Base-by-base conservation (phyloP, 2,888 invertebrate genomes). In the Pteria penguin region DNA sequence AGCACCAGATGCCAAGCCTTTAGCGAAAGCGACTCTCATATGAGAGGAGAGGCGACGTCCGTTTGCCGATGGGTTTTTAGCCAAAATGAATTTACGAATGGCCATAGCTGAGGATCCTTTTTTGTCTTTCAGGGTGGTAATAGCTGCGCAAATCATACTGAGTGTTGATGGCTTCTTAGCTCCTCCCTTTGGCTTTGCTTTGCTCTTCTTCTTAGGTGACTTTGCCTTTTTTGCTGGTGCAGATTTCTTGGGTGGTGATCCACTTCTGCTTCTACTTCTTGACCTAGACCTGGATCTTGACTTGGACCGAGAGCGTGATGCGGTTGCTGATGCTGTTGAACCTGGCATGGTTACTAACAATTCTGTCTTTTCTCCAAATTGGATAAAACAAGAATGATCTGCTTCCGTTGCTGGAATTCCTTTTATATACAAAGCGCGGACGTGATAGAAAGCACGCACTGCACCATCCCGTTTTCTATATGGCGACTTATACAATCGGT, bases 31-130 rank as follows among this genome's bases (percentile, higher is more conserved):
- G 18, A 52, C 54, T 52, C 55, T 72, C 63, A 72, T 31, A 24
- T 45, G 31, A 18, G 54, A 33, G 8, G 71, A 55, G 22, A 72
- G n/a, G 14, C 63, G 52, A 18, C 54, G 54, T 24, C 32, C 71
- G 27, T 52, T 63, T 4, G 63, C 63, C 33, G 22, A 31, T 24
- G 60, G 55, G 63, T 63, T 72, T 32, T 72, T 62, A 26, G 71
- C 71, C 62, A 63, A 24, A n/a, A 72, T 63, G 57, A 63, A 72
- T 63, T 72, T 72, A n/a, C 71, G 45, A 32, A 72, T 72, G 24
- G 62, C 55, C 54, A 45, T 60, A 29, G 55, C 71, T 62, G 71
- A 72, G 5, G 71, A 72, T 33, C 71, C 71, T 55, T 72, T 72
- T 31, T 33, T 62, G 55, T 72, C 71, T 22, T 72, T 72, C 71